phyloP scores from a whole-genome alignment of 2,113 vertebrate species.

The Sapajus apella region DNA sequence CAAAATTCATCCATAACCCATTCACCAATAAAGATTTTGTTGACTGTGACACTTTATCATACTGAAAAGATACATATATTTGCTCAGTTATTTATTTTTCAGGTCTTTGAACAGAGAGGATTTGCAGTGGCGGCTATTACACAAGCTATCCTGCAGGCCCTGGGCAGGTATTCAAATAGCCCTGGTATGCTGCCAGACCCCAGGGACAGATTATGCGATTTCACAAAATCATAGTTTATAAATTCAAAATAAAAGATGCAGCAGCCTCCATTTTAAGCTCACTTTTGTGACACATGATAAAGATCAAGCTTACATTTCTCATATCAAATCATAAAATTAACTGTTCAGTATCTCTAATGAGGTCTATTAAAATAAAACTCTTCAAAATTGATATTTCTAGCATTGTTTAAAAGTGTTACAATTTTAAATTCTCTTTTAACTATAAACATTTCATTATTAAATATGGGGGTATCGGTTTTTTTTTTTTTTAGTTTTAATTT shows the following conservation, averaged over 20 bases:
- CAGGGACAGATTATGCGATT: not conserved
- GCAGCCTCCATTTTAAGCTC: conserved; percentile 40
- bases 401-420: conserved; percentile 11
- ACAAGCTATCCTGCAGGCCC: not conserved
- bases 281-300: conserved; percentile 4
- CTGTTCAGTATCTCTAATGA: not conserved
- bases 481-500: not conserved
- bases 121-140: not conserved
- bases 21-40: conserved; percentile 32
- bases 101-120: conserved; percentile 15
- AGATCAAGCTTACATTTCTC: conserved; percentile 11
- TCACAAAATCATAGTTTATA: conserved; percentile 40
- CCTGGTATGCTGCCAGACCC: not conserved
- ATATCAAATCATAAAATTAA: conserved; percentile 32
- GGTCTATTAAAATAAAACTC: conserved; percentile 22
- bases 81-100: conserved; percentile 38
- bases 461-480: not conserved
- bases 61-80: not conserved
- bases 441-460: conserved; percentile 15
- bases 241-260: conserved; percentile 26
- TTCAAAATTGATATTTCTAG: conserved; percentile 41
- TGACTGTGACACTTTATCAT: not conserved
- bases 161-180: not conserved
- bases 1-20: not conserved
- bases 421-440: conserved; percentile 33